A percentile compares a stretch with the other conserved stretches of the same genome.
These are phyloP conservation scores for Apteryx owenii DNA, from an alignment of 2,113 vertebrate genomes.

Conservation along the genomic window DNA sequence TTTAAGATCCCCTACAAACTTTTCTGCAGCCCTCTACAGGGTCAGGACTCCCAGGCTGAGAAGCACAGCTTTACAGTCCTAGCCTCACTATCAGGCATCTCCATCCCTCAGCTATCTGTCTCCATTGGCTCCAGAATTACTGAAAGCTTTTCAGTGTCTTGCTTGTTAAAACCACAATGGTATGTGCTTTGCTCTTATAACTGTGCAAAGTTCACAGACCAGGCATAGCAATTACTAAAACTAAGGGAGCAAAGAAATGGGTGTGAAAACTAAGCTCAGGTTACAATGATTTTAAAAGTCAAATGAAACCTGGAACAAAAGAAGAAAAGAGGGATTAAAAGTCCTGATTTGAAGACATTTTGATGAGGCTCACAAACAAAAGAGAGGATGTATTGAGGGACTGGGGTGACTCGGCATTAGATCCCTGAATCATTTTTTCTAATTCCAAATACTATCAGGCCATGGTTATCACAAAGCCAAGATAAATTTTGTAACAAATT, in stretches of 20 bases:
- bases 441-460: not conserved
- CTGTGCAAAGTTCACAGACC: slow-evolving; percentile 3
- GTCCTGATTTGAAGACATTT: not conserved
- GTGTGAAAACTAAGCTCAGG: not conserved
- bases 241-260: slow-evolving; percentile 2
- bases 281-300: not conserved
- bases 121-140: not conserved
- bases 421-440: not conserved
- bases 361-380: not conserved
- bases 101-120: not conserved
- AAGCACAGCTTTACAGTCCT: not conserved
- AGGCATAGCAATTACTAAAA: not conserved
- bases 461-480: not conserved
- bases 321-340: not conserved
- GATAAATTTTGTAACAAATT: not conserved
- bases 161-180: not conserved
- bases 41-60: not conserved
- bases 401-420: not conserved
- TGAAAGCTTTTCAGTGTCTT: not conserved
- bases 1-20: not conserved
- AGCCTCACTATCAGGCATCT: not conserved
- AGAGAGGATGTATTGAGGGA: not conserved
- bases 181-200: not conserved
- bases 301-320: not conserved
- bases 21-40: not conserved